These are phyloP conservation scores for Luidia sarsii DNA, from an alignment of 53 echinoderm and acorn worm species.

Conservation along the genomic window DNA sequence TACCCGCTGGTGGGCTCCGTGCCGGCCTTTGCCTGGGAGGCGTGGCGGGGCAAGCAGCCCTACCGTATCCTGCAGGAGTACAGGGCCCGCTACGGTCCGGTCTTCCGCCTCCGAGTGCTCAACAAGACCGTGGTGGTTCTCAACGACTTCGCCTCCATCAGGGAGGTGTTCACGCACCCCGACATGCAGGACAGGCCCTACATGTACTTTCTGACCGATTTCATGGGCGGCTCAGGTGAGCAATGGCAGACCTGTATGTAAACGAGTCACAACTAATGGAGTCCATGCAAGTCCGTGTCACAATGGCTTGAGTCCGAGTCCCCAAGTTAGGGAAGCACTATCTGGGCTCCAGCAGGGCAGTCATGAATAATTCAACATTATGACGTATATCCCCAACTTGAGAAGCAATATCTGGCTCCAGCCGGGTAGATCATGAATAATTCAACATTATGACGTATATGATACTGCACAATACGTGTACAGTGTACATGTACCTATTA, in stretches of 20 bases:
- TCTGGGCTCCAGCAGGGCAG: too few relatives aligned
- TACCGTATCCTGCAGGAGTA: neutral
- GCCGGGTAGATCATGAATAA: too few relatives aligned
- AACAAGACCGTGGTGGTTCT: constrained; percentile 26
- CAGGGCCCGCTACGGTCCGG: constrained; percentile 32
- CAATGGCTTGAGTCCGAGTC: neutral
- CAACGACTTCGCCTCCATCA: constrained; percentile 47
- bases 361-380: too few relatives aligned
- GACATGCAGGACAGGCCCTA: constrained; percentile 3
- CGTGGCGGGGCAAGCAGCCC: constrained; percentile 20
- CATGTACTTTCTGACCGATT: neutral
- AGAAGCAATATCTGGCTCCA: neutral
- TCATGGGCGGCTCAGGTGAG: neutral
- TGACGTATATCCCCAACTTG: neutral
- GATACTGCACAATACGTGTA: too few relatives aligned
- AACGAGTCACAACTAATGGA: too few relatives aligned
- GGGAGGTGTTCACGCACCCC: constrained; percentile 38
- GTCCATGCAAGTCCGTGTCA: neutral
- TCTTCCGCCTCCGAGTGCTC: constrained; percentile 24
- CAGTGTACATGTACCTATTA: too few relatives aligned
- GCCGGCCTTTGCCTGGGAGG: neutral
- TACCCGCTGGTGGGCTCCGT: constrained; percentile 31
- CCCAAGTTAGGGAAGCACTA: too few relatives aligned
- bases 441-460: too few relatives aligned
- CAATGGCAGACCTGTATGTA: too few relatives aligned